Percentiles rank a stretch among this genome's conserved stretches.
These are phyloP conservation scores for Rhinoptilus africanus DNA, from an alignment of 2,113 vertebrate species.

Conservation along the genomic window DNA sequence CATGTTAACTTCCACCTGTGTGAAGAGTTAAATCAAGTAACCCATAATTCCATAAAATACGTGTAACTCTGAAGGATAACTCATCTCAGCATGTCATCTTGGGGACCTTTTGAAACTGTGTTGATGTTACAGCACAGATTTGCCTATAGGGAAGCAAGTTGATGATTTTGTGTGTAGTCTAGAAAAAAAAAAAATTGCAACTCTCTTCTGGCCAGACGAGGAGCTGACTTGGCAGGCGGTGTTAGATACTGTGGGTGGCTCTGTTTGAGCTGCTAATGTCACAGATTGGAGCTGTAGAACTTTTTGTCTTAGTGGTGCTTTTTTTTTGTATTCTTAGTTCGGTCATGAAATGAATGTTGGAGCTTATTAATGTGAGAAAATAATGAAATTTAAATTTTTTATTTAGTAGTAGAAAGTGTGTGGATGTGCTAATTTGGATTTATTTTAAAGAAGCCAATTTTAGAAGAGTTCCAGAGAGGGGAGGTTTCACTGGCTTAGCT, in stretches of 20 bases:
- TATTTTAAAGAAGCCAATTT: slow-evolving; percentile 45
- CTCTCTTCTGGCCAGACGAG: background rate
- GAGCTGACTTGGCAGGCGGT: background rate
- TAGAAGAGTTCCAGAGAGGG: slow-evolving; percentile 25
- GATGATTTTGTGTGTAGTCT: background rate
- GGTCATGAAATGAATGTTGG: background rate
- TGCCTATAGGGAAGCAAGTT: rapidly evolving
- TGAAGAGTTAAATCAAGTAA: background rate
- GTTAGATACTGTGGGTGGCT: background rate
- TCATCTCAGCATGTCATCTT: background rate
- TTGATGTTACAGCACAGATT: background rate
- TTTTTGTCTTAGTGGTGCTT: background rate
- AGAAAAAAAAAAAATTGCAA: background rate
- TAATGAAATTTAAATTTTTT: background rate
- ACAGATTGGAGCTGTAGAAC: background rate
- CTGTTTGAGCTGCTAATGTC: background rate
- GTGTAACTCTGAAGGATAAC: background rate
- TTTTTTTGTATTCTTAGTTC: background rate
- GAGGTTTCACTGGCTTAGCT: slow-evolving; percentile 3
- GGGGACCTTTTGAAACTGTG: background rate
- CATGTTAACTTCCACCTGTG: background rate
- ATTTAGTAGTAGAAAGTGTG: slow-evolving; percentile 19
- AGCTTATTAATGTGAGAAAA: slow-evolving; percentile 18
- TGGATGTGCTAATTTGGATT: background rate
- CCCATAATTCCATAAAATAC: background rate